These are phyloP conservation scores for Hymenochirus boettgeri DNA, from an alignment of 2,113 vertebrate species.

Conservation along the genomic window DNA sequence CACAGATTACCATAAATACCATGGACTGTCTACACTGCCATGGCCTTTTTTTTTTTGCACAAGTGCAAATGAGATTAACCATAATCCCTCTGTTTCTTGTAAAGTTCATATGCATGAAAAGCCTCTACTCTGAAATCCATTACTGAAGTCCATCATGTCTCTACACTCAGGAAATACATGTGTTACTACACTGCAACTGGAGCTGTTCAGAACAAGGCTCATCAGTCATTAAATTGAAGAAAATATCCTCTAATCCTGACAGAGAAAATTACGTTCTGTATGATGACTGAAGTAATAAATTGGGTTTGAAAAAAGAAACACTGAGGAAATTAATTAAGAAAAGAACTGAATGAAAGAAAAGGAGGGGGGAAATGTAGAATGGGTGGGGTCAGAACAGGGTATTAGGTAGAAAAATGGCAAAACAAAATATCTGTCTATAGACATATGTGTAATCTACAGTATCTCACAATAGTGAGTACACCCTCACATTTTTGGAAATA, in stretches of 20 bases:
- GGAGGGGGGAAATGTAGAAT: background rate
- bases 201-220: background rate
- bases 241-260: background rate
- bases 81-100: constrained; percentile 41
- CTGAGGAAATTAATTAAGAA: too few relatives aligned
- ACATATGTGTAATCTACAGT: too few relatives aligned
- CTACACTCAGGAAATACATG: constrained; percentile 1
- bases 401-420: background rate
- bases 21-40: constrained; percentile 18
- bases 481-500: too few relatives aligned
- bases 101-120: constrained; percentile 38
- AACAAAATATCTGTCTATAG: too few relatives aligned
- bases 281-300: too few relatives aligned
- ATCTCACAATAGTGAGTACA: too few relatives aligned
- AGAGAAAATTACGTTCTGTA: background rate
- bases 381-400: background rate
- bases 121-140: constrained; percentile 29
- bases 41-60: constrained; percentile 20
- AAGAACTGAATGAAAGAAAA: too few relatives aligned
- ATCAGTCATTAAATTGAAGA: background rate
- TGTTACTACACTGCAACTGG: background rate
- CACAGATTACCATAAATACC: constrained; percentile 42
- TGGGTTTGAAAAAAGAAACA: too few relatives aligned
- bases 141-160: constrained; percentile 34
- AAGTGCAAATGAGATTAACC: constrained; percentile 36